phyloP scores from a whole-genome alignment of 2,113 vertebrate species.

The Lontra canadensis region DNA sequence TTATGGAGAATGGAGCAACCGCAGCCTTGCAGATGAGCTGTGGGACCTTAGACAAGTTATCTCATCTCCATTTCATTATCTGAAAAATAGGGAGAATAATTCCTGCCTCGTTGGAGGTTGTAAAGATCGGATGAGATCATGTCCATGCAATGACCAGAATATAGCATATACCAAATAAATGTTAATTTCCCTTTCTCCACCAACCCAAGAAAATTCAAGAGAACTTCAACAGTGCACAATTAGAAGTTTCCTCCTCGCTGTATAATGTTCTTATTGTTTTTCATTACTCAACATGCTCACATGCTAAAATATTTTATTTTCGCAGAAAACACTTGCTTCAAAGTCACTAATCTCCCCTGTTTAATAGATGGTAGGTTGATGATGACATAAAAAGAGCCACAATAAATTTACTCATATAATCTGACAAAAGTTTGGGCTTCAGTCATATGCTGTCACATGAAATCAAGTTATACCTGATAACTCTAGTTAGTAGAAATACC shows the following conservation, averaged over 20 bases:
- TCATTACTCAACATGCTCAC: constrained; percentile 37
- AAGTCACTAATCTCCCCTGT: constrained; percentile 51
- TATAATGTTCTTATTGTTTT: not conserved
- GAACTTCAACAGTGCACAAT: not conserved
- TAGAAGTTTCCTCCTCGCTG: not conserved
- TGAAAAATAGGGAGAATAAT: not conserved
- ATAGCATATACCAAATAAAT: not conserved
- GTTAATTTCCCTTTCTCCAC: not conserved
- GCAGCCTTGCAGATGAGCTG: not conserved
- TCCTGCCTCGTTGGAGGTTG: not conserved
- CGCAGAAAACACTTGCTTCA: not conserved
- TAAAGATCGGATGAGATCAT: not conserved
- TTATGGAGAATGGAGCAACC: not conserved
- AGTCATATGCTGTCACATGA: not conserved
- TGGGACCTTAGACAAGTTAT: not conserved
- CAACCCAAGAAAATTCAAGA: not conserved
- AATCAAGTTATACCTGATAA: constrained; percentile 1
- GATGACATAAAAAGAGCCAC: not conserved
- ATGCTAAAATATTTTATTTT: constrained; percentile 50
- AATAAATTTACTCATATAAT: constrained; percentile 60
- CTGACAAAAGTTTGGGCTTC: constrained; percentile 44
- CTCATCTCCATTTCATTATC: not conserved
- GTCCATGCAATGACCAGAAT: not conserved
- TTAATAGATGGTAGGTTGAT: constrained; percentile 13
- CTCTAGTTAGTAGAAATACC: not conserved